Percentiles rank a stretch among this genome's conserved stretches.
These are phyloP conservation scores for Urocitellus parryii DNA, from an alignment of 2,113 vertebrate species.

Conservation along the genomic window DNA sequence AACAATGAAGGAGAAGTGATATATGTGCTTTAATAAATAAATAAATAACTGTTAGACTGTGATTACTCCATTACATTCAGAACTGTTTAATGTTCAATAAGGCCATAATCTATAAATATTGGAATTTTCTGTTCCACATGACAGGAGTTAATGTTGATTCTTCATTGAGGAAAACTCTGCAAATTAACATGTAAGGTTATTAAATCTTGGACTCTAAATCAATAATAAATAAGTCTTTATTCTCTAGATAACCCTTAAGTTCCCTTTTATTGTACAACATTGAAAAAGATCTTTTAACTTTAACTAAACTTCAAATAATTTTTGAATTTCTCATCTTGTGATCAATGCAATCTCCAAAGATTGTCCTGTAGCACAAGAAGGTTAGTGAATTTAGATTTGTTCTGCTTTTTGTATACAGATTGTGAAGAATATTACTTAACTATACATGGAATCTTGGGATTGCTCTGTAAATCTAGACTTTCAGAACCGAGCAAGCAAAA, in stretches of 20 bases:
- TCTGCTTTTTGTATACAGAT: not conserved
- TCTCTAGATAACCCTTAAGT: not conserved
- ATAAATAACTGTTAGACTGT: not conserved
- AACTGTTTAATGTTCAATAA: not conserved
- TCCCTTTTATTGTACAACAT: not conserved
- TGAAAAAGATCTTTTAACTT: not conserved
- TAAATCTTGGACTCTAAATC: not conserved
- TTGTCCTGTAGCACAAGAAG: not conserved
- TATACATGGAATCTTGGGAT: not conserved
- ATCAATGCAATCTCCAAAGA: not conserved
- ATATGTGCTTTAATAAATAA: not conserved
- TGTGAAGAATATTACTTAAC: not conserved
- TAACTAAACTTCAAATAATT: not conserved
- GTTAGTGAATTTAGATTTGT: not conserved
- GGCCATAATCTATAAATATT: not conserved
- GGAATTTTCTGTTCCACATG: not conserved
- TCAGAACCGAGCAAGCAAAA: not conserved
- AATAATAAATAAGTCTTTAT: not conserved
- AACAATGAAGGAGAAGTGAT: not conserved
- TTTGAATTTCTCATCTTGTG: not conserved
- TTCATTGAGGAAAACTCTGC: not conserved
- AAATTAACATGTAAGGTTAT: not conserved
- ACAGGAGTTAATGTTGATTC: not conserved
- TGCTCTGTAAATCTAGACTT: not conserved
- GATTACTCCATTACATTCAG: not conserved